Evolutionary conservation across 1,140 invertebrate genomes (phyloP), one percentile per base, ranked within the genome.

Genomic region (Nephila pilipes): DNA sequence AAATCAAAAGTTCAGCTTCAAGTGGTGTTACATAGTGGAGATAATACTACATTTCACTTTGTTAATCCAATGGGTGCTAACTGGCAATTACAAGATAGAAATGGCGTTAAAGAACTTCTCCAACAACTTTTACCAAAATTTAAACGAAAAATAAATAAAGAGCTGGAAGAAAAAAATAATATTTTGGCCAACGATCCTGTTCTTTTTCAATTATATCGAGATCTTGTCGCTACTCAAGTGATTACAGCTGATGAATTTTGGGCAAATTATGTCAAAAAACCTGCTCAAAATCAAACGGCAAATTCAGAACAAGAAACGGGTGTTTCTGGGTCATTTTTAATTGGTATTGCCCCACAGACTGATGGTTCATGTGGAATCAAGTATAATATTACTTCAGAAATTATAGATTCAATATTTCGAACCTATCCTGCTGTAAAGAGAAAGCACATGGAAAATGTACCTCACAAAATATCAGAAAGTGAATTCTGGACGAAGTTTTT

Each of bases 401-500:
- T 99, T 75, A 99, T 99, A 95, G 97, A 99, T 94, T 98, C 98
- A 95, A 99, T 99, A 96, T 99, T 99, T 96, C 98, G 99, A 96
- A 99, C 99, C 94, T 99, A 99, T 96, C 99, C 99, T 46, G 98
- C 98, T 94, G 99, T 99, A 0, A 98, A 98, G 95, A 97, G 97
- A 96, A 99, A 99, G 96, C 99, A 99, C 96, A 96, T 97, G 93
- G 99, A 99, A 96, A 97, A 98, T 96, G 99, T 99, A 60, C 99
- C 99, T 80, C 96, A 97, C 94, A 98, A 99, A 96, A 97, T 99
- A 97, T 97, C 97, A 0, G 99, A 99, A 96, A 96, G 97, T 2
- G 98, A 99, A 95, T 99, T 99, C 96, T 99, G 99, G 99, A 99
- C 98, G 18, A 98, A 99, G 94, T 99, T 99, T 96, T 99, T 99